phyloP scores from a whole-genome alignment of 2,113 vertebrate genomes.

The Mirza zaza region DNA sequence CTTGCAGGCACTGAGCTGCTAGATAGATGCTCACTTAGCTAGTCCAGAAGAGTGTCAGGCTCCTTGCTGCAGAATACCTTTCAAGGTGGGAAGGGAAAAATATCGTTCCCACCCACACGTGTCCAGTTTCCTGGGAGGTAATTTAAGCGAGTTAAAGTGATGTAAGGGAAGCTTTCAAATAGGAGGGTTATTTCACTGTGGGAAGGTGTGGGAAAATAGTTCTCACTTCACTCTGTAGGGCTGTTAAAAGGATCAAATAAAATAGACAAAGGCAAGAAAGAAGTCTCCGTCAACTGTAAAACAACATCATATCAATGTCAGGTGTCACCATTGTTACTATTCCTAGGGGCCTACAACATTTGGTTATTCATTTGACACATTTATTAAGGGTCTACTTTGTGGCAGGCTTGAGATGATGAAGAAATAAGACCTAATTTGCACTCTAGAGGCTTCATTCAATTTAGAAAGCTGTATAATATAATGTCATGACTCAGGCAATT shows the following conservation, averaged over 20 bases:
- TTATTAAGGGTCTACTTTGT: background rate
- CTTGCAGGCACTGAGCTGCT: background rate
- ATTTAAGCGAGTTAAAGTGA: background rate
- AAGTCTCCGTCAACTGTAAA: background rate
- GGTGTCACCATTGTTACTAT: background rate
- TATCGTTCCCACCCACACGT: accelerated
- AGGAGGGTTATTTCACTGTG: background rate
- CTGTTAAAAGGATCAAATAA: background rate
- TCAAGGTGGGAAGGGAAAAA: background rate
- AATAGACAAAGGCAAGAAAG: background rate
- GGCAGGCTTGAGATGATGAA: background rate
- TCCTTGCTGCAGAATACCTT: background rate
- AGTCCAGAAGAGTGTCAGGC: background rate
- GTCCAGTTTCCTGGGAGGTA: background rate
- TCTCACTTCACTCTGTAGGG: background rate
- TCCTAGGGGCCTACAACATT: background rate
- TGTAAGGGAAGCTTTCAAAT: background rate
- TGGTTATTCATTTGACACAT: background rate
- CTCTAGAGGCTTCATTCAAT: background rate
- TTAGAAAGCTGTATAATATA: background rate
- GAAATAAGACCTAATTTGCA: background rate
- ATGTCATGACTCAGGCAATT: slow-evolving; percentile 1
- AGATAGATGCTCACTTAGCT: background rate
- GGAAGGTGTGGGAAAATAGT: background rate
- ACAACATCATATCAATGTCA: background rate